Evolutionary conservation across 2,113 vertebrate species (phyloP).

Genomic region (Guaruba guarouba): DNA sequence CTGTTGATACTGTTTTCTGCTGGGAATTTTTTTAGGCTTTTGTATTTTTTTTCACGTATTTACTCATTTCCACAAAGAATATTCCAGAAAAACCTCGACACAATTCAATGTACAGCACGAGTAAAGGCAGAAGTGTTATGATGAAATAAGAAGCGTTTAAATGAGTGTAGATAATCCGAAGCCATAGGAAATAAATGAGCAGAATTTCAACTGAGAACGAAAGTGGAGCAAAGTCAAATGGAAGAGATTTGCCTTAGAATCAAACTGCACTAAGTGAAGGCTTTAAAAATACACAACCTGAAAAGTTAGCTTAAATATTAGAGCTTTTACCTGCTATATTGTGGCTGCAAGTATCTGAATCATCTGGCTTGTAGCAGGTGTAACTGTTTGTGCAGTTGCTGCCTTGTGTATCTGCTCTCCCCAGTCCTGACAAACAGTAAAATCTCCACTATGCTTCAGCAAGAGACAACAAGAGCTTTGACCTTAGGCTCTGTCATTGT

Average conservation of each 20-base stretch:
- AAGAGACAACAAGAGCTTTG: background rate
- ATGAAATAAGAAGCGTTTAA: background rate
- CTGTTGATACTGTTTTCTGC: background rate
- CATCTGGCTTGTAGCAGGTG: constrained; percentile 11
- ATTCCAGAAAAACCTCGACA: background rate
- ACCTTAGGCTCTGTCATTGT: constrained; percentile 41
- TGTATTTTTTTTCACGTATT: background rate
- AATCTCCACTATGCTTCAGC: background rate
- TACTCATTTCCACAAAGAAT: background rate
- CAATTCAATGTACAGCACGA: background rate
- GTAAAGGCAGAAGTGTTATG: background rate
- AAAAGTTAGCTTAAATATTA: background rate
- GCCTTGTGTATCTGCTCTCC: background rate
- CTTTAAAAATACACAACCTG: constrained; percentile 31
- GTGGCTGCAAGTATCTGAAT: constrained; percentile 12
- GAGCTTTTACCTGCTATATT: constrained; percentile 22
- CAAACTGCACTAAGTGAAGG: background rate
- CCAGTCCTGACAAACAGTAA: background rate
- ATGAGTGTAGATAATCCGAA: background rate
- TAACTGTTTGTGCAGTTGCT: background rate
- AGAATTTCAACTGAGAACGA: background rate
- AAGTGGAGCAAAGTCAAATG: background rate
- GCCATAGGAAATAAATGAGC: background rate
- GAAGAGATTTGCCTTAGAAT: constrained; percentile 3
- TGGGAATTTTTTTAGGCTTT: background rate